phyloP scores from a whole-genome alignment of 1,140 invertebrate genomes.

The Euglossa dilemma region DNA sequence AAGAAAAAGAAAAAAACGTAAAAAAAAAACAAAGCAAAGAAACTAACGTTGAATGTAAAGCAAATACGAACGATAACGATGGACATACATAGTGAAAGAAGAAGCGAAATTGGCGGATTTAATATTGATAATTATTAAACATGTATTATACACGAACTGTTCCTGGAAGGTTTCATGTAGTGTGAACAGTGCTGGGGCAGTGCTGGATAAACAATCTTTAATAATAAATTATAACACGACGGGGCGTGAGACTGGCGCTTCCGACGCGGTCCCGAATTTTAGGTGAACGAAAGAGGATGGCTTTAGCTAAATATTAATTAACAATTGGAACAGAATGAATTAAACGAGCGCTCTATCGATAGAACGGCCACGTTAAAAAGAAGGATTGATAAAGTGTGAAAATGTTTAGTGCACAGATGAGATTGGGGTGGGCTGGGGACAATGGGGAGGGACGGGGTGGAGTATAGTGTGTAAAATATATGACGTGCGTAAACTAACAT shows the following conservation, averaged over 20 bases:
- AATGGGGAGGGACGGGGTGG: constrained; percentile 35
- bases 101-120: constrained; percentile 55
- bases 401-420: constrained; percentile 38
- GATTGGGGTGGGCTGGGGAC: background rate
- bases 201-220: constrained; percentile 71
- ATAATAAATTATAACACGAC: constrained; percentile 71
- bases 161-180: constrained; percentile 61
- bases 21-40: background rate
- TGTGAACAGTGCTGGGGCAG: constrained; percentile 64
- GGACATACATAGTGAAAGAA: constrained; percentile 37
- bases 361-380: constrained; percentile 31
- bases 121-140: constrained; percentile 44
- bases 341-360: constrained; percentile 48
- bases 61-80: constrained; percentile 14
- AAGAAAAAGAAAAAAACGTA: constrained; percentile 9
- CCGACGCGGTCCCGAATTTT: constrained; percentile 62
- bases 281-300: constrained; percentile 57
- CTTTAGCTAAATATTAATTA: constrained; percentile 66
- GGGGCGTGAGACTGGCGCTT: constrained; percentile 11
- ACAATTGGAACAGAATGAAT: constrained; percentile 59
- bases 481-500: constrained; percentile 65
- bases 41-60: background rate
- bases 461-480: constrained; percentile 71
- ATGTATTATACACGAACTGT: constrained; percentile 65
- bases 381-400: constrained; percentile 36